These are phyloP conservation scores for Rousettus leschenaultii DNA, from an alignment of 2,113 vertebrate species.

Conservation along the genomic window DNA sequence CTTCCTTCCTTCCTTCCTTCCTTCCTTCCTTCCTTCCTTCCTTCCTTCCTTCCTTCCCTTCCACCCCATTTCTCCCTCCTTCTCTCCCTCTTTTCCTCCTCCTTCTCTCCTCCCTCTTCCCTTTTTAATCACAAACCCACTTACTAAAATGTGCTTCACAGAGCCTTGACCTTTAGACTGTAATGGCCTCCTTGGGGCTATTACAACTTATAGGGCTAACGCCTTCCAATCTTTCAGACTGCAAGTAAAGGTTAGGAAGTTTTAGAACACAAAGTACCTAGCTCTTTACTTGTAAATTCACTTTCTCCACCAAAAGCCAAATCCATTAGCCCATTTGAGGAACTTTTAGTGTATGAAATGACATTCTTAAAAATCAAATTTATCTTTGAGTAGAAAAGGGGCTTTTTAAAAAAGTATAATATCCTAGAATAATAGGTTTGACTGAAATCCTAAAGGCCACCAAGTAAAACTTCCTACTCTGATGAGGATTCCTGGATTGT, in stretches of 20 bases:
- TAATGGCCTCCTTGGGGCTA: conserved; percentile 75
- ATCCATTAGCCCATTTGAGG: conserved; percentile 74
- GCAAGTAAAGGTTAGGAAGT: conserved; percentile 77
- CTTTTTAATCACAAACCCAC: conserved; percentile 53
- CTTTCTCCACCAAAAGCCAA: conserved; percentile 74
- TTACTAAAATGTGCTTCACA: conserved; percentile 77
- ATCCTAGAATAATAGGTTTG: background rate
- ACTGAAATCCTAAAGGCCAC: background rate
- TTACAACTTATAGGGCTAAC: conserved; percentile 65
- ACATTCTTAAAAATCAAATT: conserved; percentile 76
- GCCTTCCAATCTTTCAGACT: conserved; percentile 67
- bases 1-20: background rate
- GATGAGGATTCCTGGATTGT: background rate
- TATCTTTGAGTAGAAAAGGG: conserved; percentile 53
- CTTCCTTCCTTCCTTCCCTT: no score
- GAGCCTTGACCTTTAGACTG: conserved; percentile 74
- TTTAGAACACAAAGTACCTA: conserved; percentile 67
- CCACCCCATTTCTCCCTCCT: no score
- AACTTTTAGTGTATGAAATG: conserved; percentile 73
- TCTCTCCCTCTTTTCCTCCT: background rate
- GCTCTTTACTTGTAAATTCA: conserved; percentile 74
- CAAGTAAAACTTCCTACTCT: background rate
- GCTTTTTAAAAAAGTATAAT: background rate
- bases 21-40: rapidly evolving
- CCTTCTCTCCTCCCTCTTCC: background rate